Evolutionary conservation across 2,113 vertebrate species (phyloP).

Genomic region (Thinocorus orbignyianus): DNA sequence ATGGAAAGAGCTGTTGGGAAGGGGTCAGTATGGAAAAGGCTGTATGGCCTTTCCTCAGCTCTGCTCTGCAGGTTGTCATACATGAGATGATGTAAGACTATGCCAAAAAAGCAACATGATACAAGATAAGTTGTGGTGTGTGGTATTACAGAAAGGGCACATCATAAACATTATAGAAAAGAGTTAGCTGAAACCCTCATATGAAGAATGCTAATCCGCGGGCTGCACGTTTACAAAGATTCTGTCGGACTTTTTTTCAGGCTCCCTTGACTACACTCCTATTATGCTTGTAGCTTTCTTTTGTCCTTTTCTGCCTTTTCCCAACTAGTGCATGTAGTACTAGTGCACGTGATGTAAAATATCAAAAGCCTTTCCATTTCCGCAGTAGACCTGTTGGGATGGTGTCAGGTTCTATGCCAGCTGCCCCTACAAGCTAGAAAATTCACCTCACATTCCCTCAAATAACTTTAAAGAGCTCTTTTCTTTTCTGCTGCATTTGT

Average conservation of each 20-base stretch:
- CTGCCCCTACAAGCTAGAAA: neutral
- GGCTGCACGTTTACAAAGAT: neutral
- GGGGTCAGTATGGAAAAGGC: neutral
- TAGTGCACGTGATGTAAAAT: too few species aligned
- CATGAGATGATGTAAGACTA: neutral
- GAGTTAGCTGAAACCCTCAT: neutral
- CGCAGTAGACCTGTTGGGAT: neutral
- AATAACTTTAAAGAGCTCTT: neutral
- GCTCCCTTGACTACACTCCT: neutral
- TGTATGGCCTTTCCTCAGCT: neutral
- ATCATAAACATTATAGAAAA: neutral
- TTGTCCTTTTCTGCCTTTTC: neutral
- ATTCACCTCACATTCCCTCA: neutral
- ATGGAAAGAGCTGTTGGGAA: neutral
- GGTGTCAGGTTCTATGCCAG: neutral
- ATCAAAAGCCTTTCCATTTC: neutral
- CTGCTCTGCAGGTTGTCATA: neutral
- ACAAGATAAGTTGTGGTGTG: neutral
- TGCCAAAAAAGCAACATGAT: conserved; percentile 42
- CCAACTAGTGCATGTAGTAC: fast-evolving
- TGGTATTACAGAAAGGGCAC: neutral
- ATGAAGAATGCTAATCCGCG: neutral
- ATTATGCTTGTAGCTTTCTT: neutral
- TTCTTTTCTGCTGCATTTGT: neutral
- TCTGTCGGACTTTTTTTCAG: neutral